Evolutionary conservation across 2,113 vertebrate genomes (phyloP).

Genomic region (Myrmophylax atrothorax): DNA sequence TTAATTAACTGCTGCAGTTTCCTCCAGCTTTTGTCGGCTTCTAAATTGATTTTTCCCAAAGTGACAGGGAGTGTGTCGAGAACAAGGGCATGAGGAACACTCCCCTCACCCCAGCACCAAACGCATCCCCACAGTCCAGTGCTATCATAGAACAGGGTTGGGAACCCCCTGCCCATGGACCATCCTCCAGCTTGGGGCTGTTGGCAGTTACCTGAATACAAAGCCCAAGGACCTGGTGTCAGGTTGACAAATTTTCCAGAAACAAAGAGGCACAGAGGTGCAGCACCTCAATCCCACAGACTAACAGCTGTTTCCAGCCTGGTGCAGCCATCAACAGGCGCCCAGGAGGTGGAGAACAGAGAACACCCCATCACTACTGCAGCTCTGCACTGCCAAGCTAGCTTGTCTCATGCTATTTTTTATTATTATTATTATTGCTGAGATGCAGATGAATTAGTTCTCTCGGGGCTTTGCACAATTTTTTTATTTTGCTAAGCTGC

Average conservation of each 20-base stretch:
- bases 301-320: neutral
- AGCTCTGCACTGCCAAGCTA: neutral
- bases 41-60: neutral
- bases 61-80: accelerated
- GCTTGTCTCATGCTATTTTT: neutral
- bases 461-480: conserved; percentile 29
- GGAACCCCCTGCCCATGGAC: accelerated
- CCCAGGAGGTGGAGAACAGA: neutral
- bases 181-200: neutral
- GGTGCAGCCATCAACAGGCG: accelerated
- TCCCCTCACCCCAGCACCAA: accelerated
- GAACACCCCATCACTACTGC: neutral
- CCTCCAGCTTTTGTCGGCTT: neutral
- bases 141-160: accelerated
- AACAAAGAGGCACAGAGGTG: accelerated
- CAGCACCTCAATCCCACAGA: neutral
- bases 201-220: accelerated
- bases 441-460: conserved; percentile 25
- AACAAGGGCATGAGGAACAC: neutral
- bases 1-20: conserved; percentile 28
- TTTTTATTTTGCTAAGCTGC: conserved; percentile 54
- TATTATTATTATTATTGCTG: neutral
- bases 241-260: neutral
- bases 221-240: neutral
- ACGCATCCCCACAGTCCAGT: accelerated